Base-by-base conservation (phyloP, 23 tunicate species). In the Clavelina lepadiformis region DNA sequence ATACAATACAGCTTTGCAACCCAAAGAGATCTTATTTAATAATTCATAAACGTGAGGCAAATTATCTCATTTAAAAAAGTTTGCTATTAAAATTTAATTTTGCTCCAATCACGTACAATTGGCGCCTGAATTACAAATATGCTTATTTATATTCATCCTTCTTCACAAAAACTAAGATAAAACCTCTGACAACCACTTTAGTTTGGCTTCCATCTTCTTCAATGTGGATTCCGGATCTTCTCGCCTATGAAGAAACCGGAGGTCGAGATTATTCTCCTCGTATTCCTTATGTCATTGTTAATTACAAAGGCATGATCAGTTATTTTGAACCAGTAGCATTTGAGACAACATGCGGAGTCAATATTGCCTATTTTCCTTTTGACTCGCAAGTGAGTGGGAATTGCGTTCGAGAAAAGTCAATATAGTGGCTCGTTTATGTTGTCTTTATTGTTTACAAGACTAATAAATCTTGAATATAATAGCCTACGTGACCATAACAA, bases 171-270 rank as follows among this genome's bases (percentile, higher is more conserved):
- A n/a, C 50, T 18, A 19, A 19, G 19, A 18, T 0, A 19, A 15
- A 56, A 15, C 24, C 25, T n/a, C n/a, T n/a, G n/a, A n/a, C n/a
- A n/a, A n/a, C n/a, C n/a, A n/a, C n/a, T 58, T 45, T 28, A 86
- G 95, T 86, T 7, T 66, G 80, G 68, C 53, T 86, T 19, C 73
- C 80, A 1, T 47, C 95, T 15, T 24, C 49, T 21, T 18, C 51
- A 38, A 24, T 78, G 6, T 86, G 95, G 95, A 71, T 82, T 53
- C 95, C 95, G 7, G 95, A 86, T 31, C 62, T 86, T 3, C 80
- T 78, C 19, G 20, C 58, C 11, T 35, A 59, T 27, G 85, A 86
- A 58, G 95, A 86, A 57, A 77, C 76, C 29, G 95, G 95, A 21
- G 21, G 57, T 5, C 47, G 68, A 51, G 95, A 86, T 57, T 86